Base-by-base conservation (phyloP, 2,888 invertebrate genomes). In the Xestia xanthographa region DNA sequence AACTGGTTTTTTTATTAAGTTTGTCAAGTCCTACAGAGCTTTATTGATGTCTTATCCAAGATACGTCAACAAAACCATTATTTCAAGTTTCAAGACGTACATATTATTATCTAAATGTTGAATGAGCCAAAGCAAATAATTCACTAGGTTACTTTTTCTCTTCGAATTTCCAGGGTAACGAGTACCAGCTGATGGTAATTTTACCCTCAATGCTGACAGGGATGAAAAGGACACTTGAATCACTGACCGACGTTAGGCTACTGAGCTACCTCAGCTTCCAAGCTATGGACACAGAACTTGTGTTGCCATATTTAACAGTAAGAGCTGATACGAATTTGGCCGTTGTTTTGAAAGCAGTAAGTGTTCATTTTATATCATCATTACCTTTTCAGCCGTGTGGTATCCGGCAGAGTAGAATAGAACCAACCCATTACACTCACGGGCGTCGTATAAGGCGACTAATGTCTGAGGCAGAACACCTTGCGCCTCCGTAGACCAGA, bases 141-240 rank as follows among this genome's bases (percentile, higher is more conserved):
- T 41, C 8, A 53, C 22, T 8, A 41, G 29, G 2, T 22, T 48
- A 5, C 0, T 66, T 41, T 72, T 65, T n/a, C n/a, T n/a, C n/a
- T n/a, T n/a, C n/a, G 60, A 34, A 48, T 83, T 94, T 94, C 20
- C 92, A 97, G 97, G 91, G 91, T 22, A 91, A 95, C 12, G 92
- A 96, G 72, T 97, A 97, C 86, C 95, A 96, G 0, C 88, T 97
- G 85, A 93, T 97, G 82, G 79, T 97, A 1, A 92, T 97, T 20
- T 82, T 97, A 22, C 97, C 97, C 0, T 91, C 92, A 3, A 78
- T 89, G 22, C 76, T 88, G 8, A 85, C 92, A 12, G 92, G 90
- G 22, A 88, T 96, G 0, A 88, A 92, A 4, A 83, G 85, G 0
- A 87, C 95, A 0, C 80, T 96, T 0, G 75, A 86, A 0, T 85